Evolutionary conservation across 2,797 vertebrate genomes (phyloP), one percentile per base, ranked within the genome.

Genomic region (Spinus olivaceus): DNA sequence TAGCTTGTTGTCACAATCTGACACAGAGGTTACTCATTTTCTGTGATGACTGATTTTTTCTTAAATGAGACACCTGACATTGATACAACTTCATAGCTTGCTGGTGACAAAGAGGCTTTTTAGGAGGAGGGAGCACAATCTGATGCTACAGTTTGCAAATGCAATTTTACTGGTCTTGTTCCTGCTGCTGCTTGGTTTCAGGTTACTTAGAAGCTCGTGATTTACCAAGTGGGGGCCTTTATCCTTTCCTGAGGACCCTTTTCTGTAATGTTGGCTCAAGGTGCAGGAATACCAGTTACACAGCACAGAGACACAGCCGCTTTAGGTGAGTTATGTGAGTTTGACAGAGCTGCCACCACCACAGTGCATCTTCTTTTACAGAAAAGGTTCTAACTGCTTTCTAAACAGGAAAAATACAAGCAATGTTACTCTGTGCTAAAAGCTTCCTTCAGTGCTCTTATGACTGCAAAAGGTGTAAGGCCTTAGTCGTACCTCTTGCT

Each of bases 161-260:
- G 41, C 14, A 30, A 0, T 24, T 2, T 78, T 4, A 12, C 9
- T 71, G 21, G 3, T 33, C 19, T 28, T 25, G 18, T 32, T 69
- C 54, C 16, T 91, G n/a, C 50, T 3, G 5, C 24, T 93, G 53
- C 13, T 90, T 88, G 70, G 6, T 92, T 90, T 84, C 67, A 98
- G 98, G 98, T 94, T 98, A 97, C 65, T 70, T 98, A 54, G 97
- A 97, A 86, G 94, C 98, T 25, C 94, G 98, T 15, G 98, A 97
- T 74, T 96, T 98, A 44, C 98, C 97, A 22, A 97, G 95, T 47
- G 13, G 39, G 7, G 98, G 97, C 0, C 53, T 98, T 39, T 96
- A 98, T 33, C 97, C 97, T 54, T 98, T 98, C 53, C n/a, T 97
- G 47, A 42, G 84, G 51, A 92, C 81, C 6, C 97, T 98, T 2